Conservation (phyloP, 1,140 invertebrate genomes). For the Arion vulgaris region DNA sequence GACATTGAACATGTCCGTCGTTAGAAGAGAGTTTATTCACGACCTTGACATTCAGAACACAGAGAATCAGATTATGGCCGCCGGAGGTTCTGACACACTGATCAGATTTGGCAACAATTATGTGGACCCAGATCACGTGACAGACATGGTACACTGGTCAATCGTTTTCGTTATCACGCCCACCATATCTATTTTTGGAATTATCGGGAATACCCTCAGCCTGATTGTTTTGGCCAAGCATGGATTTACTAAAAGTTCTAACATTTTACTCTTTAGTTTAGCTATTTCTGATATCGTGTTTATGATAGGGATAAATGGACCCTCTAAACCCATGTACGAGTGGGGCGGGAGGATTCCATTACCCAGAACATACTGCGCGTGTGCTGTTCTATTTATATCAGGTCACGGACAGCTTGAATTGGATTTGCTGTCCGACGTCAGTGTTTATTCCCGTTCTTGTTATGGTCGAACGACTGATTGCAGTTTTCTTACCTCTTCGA, state of each 20-base stretch:
- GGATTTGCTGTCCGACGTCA: background rate
- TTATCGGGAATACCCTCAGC: constrained; percentile 16
- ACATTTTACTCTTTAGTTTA: constrained; percentile 20
- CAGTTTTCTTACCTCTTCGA: constrained; percentile 10
- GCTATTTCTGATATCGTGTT: constrained; percentile 20
- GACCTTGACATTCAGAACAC: too few relatives aligned
- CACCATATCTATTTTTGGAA: constrained; percentile 3
- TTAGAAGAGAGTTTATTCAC: too few relatives aligned
- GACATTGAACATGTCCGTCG: too few relatives aligned
- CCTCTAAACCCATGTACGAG: constrained; percentile 18
- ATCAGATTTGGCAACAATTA: too few relatives aligned
- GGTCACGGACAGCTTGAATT: background rate
- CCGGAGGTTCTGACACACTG: too few relatives aligned
- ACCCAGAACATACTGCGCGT: background rate
- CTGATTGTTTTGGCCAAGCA: constrained; percentile 5
- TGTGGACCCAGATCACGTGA: background rate
- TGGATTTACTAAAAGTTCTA: constrained; percentile 19
- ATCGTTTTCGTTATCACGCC: constrained; percentile 15
- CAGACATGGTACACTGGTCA: background rate
- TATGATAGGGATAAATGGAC: constrained; percentile 7
- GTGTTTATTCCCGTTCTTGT: constrained; percentile 5
- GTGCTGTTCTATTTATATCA: background rate
- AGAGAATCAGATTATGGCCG: too few relatives aligned
- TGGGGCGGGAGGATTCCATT: background rate
- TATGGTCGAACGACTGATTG: constrained; percentile 18